A percentile compares a stretch with the other conserved stretches of the same genome.
These are phyloP conservation scores for Lutjanus campechanus DNA, from an alignment of 2,797 vertebrate species.

Conservation along the genomic window DNA sequence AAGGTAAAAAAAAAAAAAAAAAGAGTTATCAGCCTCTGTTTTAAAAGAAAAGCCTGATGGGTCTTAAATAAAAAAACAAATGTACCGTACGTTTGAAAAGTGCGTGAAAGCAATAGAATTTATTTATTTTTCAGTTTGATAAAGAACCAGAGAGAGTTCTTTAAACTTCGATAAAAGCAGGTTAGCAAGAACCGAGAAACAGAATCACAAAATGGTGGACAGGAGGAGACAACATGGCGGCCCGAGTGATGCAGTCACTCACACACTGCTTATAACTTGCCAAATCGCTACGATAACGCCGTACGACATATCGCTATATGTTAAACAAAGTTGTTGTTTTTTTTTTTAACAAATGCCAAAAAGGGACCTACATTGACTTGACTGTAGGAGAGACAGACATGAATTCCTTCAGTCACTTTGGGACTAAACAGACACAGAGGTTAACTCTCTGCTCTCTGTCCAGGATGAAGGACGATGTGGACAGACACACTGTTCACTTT, in stretches of 20 bases:
- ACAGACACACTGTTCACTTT: background rate
- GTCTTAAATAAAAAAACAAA: constrained; percentile 3
- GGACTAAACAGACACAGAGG: constrained; percentile 11
- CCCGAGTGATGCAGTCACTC: constrained; percentile 61
- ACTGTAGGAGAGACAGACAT: background rate
- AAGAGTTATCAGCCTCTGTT: background rate
- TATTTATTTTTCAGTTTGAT: background rate
- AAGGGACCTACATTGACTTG: background rate
- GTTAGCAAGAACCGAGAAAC: constrained; percentile 61
- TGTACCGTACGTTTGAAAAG: background rate
- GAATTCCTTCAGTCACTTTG: constrained; percentile 27
- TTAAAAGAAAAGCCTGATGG: constrained; percentile 18
- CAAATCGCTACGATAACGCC: constrained; percentile 8
- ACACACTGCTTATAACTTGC: constrained; percentile 39
- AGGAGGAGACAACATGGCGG: constrained; percentile 85
- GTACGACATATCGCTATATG: background rate
- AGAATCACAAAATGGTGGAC: constrained; percentile 89
- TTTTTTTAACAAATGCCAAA: constrained; percentile 15
- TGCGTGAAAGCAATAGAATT: background rate
- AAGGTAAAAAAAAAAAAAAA: constrained; percentile 23
- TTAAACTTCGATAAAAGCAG: constrained; percentile 49
- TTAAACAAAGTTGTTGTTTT: background rate
- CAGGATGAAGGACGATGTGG: background rate
- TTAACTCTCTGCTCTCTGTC: constrained; percentile 40
- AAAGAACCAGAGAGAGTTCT: constrained; percentile 5